phyloP scores from a whole-genome alignment of 2,113 vertebrate genomes.

The Centropus unirufus region DNA sequence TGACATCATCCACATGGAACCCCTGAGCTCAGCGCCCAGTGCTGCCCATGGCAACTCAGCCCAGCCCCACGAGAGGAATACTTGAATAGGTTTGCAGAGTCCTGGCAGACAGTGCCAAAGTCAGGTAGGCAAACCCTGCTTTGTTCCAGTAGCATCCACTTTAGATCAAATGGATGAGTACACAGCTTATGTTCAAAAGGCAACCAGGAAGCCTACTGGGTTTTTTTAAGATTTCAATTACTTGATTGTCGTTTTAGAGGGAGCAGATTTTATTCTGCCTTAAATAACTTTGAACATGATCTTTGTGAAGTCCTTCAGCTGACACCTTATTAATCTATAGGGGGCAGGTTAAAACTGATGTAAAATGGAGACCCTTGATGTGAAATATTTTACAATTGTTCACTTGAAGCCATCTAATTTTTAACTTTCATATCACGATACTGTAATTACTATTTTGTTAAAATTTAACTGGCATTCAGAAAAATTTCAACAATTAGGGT shows the following conservation, averaged over 20 bases:
- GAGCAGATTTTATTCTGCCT: neutral
- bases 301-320: neutral
- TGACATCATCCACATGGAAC: neutral
- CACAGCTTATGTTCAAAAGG: neutral
- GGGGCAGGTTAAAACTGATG: neutral
- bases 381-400: neutral
- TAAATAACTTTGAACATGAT: neutral
- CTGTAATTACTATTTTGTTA: neutral
- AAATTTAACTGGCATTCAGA: neutral
- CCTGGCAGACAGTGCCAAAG: neutral
- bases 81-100: neutral
- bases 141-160: neutral
- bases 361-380: neutral
- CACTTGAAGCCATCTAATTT: neutral
- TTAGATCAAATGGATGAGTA: neutral
- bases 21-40: neutral
- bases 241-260: neutral
- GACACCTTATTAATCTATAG: neutral
- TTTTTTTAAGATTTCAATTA: neutral
- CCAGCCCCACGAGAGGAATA: fast-evolving
- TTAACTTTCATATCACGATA: neutral
- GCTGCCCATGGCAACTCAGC: neutral
- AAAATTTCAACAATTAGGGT: neutral
- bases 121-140: neutral
- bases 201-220: neutral